phyloP scores from a whole-genome alignment of 2,888 invertebrate genomes.

The Xylota segnis region DNA sequence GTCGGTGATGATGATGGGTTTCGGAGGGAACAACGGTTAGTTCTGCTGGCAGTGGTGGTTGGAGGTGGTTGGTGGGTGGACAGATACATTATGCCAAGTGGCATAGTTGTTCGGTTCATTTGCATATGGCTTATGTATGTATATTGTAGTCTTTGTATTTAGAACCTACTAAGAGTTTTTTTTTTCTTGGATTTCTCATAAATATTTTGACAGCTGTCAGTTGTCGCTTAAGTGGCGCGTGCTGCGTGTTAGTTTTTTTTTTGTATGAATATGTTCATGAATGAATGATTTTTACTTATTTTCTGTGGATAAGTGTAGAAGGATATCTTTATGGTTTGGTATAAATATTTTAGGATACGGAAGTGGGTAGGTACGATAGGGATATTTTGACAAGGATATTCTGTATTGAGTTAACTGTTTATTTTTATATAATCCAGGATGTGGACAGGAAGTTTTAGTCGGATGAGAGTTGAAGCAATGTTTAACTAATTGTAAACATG shows the following conservation, averaged over 20 bases:
- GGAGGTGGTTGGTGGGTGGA: constrained; percentile 20
- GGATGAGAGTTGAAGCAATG: not conserved
- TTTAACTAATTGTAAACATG: constrained; percentile 7
- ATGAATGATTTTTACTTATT: constrained; percentile 41
- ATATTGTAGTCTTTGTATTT: constrained; percentile 7
- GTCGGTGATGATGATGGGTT: constrained; percentile 65
- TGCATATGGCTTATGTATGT: constrained; percentile 58
- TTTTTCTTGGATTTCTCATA: constrained; percentile 69
- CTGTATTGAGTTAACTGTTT: not conserved
- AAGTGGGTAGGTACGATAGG: not conserved
- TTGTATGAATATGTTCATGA: constrained; percentile 33
- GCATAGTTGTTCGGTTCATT: constrained; percentile 64
- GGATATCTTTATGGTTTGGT: constrained; percentile 7
- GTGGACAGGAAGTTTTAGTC: not conserved
- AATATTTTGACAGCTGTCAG: constrained; percentile 87
- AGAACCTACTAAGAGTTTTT: constrained; percentile 40
- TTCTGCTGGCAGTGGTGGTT: not conserved
- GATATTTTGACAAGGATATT: constrained; percentile 24
- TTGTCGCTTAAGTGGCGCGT: constrained; percentile 80
- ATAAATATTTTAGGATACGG: constrained; percentile 20
- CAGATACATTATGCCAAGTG: constrained; percentile 66
- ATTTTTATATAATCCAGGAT: not conserved
- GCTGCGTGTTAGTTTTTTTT: constrained; percentile 35
- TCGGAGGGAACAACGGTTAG: constrained; percentile 9
- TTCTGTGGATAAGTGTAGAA: constrained; percentile 11